Base-by-base conservation (phyloP, 2,888 invertebrate genomes). In the Adineta ricciae region DNA sequence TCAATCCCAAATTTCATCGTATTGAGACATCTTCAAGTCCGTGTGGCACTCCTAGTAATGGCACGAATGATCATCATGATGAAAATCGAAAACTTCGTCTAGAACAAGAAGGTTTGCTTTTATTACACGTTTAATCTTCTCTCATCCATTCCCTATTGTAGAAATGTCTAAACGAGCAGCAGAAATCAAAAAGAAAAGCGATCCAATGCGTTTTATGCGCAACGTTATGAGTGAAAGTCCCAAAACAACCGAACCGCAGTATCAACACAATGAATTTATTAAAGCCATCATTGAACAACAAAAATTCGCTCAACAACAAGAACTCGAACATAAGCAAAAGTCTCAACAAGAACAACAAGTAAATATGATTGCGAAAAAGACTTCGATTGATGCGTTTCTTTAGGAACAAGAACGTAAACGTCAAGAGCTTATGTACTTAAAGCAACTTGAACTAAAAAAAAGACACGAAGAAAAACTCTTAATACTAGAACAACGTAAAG, bases 401-500 rank as follows among this genome's bases (percentile, higher is more conserved):
- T 64, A 64, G 64, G 64, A 78, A 41, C 78, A 78, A 78, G 78
- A 78, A 78, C 78, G 78, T 78, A 78, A 78, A 78, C 78, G 78
- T 41, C 78, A 78, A 78, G 78, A 78, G 41, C 41, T 78, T 41
- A 24, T 16, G 0, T 78, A 78, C 41, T 41, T 78, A 41, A 78
- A 78, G 41, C 78, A 78, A 78, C 24, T 78, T 24, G 78, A 78
- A 41, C n/a, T 78, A 8, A 78, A 78, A 32, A 78, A 78, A n/a
- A 38, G 78, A 41, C 78, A 78, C 0, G 78, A 78, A 38, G 78
- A 78, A 41, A 78, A 78, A 78, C 41, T 84, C 41, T 64, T 49
- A 85, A n/a, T 83, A 85, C 36, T 64, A 32, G 52, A 83, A 85
- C 49, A 83, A 85, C 46, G 54, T 52, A 78, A 85, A 83, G 85